Evolutionary conservation across 2,888 invertebrate genomes (phyloP).

Genomic region (Torymus texanus): DNA sequence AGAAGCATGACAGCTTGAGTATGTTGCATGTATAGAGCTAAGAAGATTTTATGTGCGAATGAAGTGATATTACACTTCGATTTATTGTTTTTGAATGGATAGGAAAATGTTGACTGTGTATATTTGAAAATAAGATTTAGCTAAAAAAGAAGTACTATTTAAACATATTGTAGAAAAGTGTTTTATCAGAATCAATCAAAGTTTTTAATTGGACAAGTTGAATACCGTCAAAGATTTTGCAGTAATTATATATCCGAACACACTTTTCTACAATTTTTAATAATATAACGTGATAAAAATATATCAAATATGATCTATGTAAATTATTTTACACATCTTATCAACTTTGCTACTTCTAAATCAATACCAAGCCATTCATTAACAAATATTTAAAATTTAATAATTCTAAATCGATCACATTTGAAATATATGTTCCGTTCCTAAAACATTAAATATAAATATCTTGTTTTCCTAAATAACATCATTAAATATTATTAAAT

Average conservation of each 20-base stretch:
- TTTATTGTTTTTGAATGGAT: neutral
- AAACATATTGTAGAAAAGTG: slow-evolving; percentile 14
- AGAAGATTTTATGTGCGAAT: neutral
- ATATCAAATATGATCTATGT: neutral
- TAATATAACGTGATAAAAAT: neutral
- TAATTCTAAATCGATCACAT: too few species aligned
- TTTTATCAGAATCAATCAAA: neutral
- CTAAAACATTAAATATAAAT: too few species aligned
- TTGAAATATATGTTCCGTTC: too few species aligned
- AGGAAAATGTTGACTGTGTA: slow-evolving; percentile 13
- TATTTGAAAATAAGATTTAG: slow-evolving; percentile 1
- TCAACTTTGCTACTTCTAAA: too few species aligned
- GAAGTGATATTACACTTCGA: neutral
- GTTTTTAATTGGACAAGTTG: too few species aligned
- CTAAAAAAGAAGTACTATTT: slow-evolving; percentile 20
- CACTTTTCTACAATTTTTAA: slow-evolving; percentile 1
- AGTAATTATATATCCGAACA: too few species aligned
- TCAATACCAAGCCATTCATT: too few species aligned
- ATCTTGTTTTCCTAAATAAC: too few species aligned
- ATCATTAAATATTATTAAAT: too few species aligned
- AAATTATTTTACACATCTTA: neutral
- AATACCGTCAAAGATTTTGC: too few species aligned
- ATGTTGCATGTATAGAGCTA: neutral
- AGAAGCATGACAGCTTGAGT: neutral
- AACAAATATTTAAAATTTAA: too few species aligned